Percentiles rank a stretch among this genome's conserved stretches.
Conservation (phyloP, 2,888 invertebrate species). For the Cheiracanthium punctorium region DNA sequence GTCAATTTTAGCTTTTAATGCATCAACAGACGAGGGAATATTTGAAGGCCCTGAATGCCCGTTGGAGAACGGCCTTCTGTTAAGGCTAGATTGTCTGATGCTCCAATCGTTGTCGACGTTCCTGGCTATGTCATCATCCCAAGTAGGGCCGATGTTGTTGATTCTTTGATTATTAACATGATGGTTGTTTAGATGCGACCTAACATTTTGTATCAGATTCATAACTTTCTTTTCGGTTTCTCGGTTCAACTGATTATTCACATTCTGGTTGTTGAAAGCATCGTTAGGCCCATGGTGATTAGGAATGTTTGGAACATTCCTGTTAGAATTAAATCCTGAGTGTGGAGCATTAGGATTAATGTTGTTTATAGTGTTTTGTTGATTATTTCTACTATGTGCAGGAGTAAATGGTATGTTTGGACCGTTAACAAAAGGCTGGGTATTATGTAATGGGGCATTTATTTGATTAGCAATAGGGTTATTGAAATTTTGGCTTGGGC, state of each 20-base stretch:
- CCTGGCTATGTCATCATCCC: constrained; percentile 47
- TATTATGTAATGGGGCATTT: neutral
- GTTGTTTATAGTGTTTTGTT: constrained; percentile 12
- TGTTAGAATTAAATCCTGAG: neutral
- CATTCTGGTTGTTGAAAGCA: constrained; percentile 14
- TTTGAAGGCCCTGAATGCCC: constrained; percentile 49
- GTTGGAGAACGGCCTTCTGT: constrained; percentile 38
- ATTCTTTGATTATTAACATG: constrained; percentile 12
- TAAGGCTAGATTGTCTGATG: constrained; percentile 20
- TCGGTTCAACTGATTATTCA: constrained; percentile 32
- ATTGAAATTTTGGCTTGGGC: constrained; percentile 23
- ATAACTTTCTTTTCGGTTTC: constrained; percentile 51
- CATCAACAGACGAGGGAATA: constrained; percentile 34
- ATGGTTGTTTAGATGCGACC: constrained; percentile 29
- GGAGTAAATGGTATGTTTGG: constrained; percentile 7
- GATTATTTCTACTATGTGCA: neutral
- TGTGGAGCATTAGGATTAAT: neutral
- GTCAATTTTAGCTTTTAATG: constrained; percentile 30
- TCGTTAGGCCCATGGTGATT: constrained; percentile 15
- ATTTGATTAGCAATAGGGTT: neutral
- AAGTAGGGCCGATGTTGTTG: constrained; percentile 41
- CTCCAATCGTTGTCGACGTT: constrained; percentile 56
- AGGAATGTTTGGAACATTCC: neutral
- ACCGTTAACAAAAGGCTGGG: neutral
- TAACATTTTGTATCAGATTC: constrained; percentile 42